Evolutionary conservation across 2,888 invertebrate genomes (phyloP).

Genomic region (Spisula solida): DNA sequence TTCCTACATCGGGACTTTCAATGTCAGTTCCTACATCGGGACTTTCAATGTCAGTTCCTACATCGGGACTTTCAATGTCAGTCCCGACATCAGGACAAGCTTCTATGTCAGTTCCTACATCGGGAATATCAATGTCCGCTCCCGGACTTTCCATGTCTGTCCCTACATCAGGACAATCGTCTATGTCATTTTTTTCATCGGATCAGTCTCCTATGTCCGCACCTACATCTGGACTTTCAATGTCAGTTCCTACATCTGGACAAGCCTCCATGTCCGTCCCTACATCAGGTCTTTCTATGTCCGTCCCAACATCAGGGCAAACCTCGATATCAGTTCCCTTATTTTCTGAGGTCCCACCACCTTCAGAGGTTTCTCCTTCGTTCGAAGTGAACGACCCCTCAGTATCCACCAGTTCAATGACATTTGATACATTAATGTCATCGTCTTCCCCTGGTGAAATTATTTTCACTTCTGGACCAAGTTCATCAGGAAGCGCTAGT

Average conservation of each 20-base stretch:
- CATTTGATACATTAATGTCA: not conserved
- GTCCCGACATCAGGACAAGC: too few relatives aligned
- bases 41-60: not conserved
- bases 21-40: not conserved
- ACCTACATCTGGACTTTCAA: not conserved
- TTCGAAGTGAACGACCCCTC: not conserved
- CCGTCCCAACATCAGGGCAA: not conserved
- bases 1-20: not conserved
- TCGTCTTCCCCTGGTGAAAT: not conserved
- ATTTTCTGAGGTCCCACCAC: not conserved
- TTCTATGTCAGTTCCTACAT: too few relatives aligned
- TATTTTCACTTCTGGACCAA: not conserved
- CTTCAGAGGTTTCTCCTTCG: not conserved
- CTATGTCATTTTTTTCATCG: too few relatives aligned
- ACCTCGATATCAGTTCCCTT: not conserved
- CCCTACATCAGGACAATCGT: not conserved
- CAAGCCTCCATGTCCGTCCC: too few relatives aligned
- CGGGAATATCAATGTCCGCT: too few relatives aligned
- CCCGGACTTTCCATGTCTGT: not conserved
- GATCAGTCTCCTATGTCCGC: too few relatives aligned
- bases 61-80: not conserved
- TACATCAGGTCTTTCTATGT: too few relatives aligned
- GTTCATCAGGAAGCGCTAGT: constrained; percentile 6
- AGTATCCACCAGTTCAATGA: not conserved
- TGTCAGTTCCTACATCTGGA: not conserved